These are phyloP conservation scores for Hemaris fuciformis DNA, from an alignment of 2,888 invertebrate genomes.

Conservation along the genomic window DNA sequence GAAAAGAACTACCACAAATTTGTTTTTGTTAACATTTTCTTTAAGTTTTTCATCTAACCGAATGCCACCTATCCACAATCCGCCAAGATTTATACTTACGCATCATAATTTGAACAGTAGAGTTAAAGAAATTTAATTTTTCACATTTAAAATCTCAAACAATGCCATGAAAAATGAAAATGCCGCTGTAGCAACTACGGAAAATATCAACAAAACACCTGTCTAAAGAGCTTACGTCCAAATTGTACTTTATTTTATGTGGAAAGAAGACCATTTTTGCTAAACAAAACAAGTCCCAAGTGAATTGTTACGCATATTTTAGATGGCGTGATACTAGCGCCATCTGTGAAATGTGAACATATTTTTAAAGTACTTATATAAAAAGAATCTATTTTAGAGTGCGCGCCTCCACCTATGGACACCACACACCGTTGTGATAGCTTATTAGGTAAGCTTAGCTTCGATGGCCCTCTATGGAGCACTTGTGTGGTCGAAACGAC, in stretches of 20 bases:
- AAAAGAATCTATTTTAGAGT: no score
- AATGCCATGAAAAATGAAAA: slow-evolving; percentile 38
- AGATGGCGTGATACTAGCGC: not conserved
- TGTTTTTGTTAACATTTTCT: not conserved
- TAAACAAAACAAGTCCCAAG: not conserved
- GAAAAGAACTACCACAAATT: not conserved
- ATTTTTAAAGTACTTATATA: no score
- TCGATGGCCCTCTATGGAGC: no score
- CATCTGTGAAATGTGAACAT: no score
- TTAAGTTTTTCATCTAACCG: not conserved
- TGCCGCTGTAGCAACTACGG: slow-evolving; percentile 63
- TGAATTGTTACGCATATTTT: no score
- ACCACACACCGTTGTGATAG: no score
- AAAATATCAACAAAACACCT: not conserved
- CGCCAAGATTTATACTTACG: not conserved
- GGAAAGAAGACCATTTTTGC: not conserved
- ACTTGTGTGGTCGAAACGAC: no score
- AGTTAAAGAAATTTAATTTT: slow-evolving; percentile 6
- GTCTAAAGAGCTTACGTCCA: not conserved
- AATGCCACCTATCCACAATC: not conserved
- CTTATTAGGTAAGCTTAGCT: no score
- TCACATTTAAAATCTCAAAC: slow-evolving; percentile 14
- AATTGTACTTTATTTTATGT: not conserved
- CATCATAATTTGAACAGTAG: not conserved
- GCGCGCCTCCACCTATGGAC: no score